Conservation (phyloP, 2,113 vertebrate genomes). For the Equus quagga region DNA sequence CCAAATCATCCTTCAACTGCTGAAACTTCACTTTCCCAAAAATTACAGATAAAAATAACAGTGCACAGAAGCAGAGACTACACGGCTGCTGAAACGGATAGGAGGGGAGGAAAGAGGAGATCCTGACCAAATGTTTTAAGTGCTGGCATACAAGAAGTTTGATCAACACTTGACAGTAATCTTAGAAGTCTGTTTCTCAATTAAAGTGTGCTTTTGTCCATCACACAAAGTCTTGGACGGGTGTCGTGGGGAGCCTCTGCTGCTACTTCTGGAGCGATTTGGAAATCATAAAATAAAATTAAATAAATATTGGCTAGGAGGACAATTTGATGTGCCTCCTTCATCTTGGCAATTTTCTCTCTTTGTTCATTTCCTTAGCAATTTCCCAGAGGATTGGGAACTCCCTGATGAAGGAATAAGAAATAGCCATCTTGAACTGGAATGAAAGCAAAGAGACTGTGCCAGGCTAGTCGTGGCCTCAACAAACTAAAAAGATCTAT, state of each 20-base stretch:
- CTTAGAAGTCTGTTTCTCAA: conserved; percentile 26
- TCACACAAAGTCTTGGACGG: not conserved
- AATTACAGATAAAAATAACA: conserved; percentile 77
- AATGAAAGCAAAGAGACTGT: not conserved
- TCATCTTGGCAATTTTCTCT: conserved; percentile 53
- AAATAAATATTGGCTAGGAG: not conserved
- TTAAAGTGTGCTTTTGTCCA: not conserved
- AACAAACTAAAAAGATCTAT: not conserved
- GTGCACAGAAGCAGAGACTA: not conserved
- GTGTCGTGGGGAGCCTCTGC: not conserved
- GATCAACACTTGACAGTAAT: not conserved
- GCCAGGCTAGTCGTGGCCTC: not conserved
- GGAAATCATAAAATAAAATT: conserved; percentile 62
- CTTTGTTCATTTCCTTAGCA: conserved; percentile 53
- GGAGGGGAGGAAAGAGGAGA: not conserved
- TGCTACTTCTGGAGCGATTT: not conserved
- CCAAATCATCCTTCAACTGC: conserved; percentile 68
- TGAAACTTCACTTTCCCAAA: conserved; percentile 62
- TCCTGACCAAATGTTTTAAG: not conserved
- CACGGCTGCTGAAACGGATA: not conserved
- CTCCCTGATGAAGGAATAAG: conserved; percentile 24
- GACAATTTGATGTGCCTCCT: conserved; percentile 15
- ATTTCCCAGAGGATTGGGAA: not conserved
- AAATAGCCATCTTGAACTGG: conserved; percentile 4
- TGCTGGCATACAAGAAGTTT: not conserved